Conservation (phyloP, 2,113 vertebrate genomes). For the Dolichallabes microphthalmus region DNA sequence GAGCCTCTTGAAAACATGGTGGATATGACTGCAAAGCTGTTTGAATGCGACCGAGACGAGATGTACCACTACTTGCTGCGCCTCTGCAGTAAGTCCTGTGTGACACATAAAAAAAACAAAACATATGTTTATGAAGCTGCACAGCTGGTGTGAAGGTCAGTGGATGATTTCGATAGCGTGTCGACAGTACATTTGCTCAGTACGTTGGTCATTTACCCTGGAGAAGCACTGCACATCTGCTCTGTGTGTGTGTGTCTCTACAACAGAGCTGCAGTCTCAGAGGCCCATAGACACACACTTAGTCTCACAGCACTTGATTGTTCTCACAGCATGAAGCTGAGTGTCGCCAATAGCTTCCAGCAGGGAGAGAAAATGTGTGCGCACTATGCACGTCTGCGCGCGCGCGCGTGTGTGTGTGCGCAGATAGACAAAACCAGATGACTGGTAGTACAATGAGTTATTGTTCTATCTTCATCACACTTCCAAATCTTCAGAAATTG, state of each 20-base stretch:
- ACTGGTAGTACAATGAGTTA: background rate
- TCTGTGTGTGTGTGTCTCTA: background rate
- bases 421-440: constrained; percentile 7
- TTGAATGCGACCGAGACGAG: constrained; percentile 91
- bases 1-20: constrained; percentile 85
- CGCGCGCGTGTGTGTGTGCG: background rate
- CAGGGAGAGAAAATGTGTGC: constrained; percentile 1
- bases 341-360: constrained; percentile 55
- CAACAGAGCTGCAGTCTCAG: constrained; percentile 22
- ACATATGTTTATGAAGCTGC: background rate
- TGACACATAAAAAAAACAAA: background rate
- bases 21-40: constrained; percentile 84
- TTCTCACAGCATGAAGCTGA: constrained; percentile 59
- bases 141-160: constrained; percentile 18
- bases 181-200: constrained; percentile 6
- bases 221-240: background rate
- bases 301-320: constrained; percentile 60
- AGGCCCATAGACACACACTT: constrained; percentile 65
- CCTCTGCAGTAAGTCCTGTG: constrained; percentile 80
- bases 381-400: background rate
- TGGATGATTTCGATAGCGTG: background rate
- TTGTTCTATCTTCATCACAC: constrained; percentile 13
- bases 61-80: constrained; percentile 84
- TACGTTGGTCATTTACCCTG: constrained; percentile 8
- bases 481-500: background rate